These are phyloP conservation scores for Schlechtendalia chinensis DNA, from an alignment of 1,140 invertebrate species.

Conservation along the genomic window DNA sequence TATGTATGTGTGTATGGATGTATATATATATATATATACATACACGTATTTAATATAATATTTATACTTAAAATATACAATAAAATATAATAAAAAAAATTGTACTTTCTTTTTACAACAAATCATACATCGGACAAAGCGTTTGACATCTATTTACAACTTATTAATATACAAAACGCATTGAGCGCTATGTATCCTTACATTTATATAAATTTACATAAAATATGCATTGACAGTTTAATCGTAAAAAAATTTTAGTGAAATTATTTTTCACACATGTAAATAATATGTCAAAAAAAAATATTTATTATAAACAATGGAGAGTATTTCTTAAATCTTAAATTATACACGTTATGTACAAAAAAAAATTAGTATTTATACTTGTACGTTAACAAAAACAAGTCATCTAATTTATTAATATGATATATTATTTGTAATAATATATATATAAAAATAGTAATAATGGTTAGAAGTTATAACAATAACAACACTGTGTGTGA, in stretches of 20 bases:
- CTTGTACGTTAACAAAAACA: not conserved
- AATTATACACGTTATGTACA: not conserved
- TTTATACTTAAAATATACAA: too few species aligned
- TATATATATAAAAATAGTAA: not conserved
- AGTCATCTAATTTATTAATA: not conserved
- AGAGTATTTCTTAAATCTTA: not conserved
- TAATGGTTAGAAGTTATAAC: slow-evolving; percentile 4
- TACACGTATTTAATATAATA: too few species aligned
- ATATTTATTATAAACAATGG: not conserved
- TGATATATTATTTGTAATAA: not conserved
- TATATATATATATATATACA: too few species aligned
- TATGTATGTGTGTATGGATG: too few species aligned
- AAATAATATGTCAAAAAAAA: not conserved
- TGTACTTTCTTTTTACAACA: not conserved
- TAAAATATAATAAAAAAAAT: too few species aligned
- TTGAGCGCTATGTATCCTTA: too few species aligned
- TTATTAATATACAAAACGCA: too few species aligned
- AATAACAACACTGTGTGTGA: slow-evolving; percentile 40
- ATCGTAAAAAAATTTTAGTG: slow-evolving; percentile 1
- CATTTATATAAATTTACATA: not conserved
- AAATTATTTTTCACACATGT: not conserved
- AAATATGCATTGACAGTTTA: not conserved
- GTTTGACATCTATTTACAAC: too few species aligned
- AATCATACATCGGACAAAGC: not conserved
- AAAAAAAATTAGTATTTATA: not conserved